Evolutionary conservation across 2,888 invertebrate genomes (phyloP).

Genomic region (Margaritifera margaritifera): DNA sequence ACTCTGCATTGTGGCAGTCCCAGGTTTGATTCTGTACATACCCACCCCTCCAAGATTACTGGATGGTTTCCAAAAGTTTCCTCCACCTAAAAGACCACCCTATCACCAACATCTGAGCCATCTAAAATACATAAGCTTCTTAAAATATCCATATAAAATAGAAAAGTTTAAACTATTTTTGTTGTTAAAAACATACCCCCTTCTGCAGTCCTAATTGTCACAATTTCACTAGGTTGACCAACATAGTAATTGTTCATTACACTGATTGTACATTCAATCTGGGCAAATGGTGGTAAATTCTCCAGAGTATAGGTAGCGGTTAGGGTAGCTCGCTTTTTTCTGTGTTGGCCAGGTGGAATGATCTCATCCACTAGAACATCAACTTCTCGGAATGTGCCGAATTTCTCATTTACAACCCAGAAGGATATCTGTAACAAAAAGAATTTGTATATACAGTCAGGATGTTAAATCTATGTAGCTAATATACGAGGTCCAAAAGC

Average conservation of each 20-base stretch:
- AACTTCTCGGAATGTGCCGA: conserved; percentile 51
- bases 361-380: conserved; percentile 40
- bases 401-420: conserved; percentile 85
- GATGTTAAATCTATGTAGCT: neutral
- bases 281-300: conserved; percentile 60
- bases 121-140: no score
- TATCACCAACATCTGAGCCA: no score
- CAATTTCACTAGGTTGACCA: conserved; percentile 88
- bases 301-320: conserved; percentile 15
- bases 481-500: neutral
- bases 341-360: conserved; percentile 12
- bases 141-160: no score
- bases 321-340: conserved; percentile 16
- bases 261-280: conserved; percentile 90
- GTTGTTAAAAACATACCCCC: conserved; percentile 57
- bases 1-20: no score
- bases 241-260: conserved; percentile 94
- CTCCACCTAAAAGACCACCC: no score
- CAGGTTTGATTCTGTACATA: no score
- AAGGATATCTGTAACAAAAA: conserved; percentile 83
- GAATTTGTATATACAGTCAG: no score
- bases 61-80: no score
- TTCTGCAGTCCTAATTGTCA: conserved; percentile 74
- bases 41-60: no score
- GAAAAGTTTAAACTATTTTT: neutral